Evolutionary conservation across 2,797 vertebrate species (phyloP).

Genomic region (Syngnathus acus): DNA sequence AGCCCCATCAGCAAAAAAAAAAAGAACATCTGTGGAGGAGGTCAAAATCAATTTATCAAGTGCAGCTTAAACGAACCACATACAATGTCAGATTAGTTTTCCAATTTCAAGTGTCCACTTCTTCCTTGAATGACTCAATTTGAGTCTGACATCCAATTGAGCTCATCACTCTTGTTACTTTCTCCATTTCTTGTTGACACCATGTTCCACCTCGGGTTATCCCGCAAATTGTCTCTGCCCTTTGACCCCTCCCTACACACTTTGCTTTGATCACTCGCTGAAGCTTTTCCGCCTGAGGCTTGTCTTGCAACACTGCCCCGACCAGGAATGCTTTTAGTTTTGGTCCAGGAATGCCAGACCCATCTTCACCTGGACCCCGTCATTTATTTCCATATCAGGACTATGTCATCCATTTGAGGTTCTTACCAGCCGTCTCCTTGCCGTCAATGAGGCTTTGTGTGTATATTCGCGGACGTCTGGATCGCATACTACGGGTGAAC

Average conservation of each 20-base stretch:
- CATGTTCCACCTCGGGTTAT: slow-evolving; percentile 17
- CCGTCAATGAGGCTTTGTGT: slow-evolving; percentile 78
- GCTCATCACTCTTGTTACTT: slow-evolving; percentile 12
- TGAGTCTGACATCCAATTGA: slow-evolving; percentile 17
- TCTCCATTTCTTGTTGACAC: slow-evolving; percentile 15
- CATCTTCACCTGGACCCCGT: slow-evolving; percentile 20
- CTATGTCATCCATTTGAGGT: background rate
- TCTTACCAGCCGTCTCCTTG: slow-evolving; percentile 14
- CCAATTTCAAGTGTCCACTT: slow-evolving; percentile 5
- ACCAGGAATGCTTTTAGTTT: slow-evolving; percentile 8
- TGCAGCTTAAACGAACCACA: no score
- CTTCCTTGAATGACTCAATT: slow-evolving; percentile 6
- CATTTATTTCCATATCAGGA: slow-evolving; percentile 19
- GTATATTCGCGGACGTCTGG: slow-evolving; percentile 64
- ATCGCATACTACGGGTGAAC: slow-evolving; percentile 57
- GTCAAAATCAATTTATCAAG: no score
- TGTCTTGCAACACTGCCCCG: slow-evolving; percentile 4
- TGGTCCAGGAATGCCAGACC: slow-evolving; percentile 12
- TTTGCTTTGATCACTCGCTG: slow-evolving; percentile 27
- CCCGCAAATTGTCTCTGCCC: slow-evolving; percentile 13
- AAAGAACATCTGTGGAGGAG: no score
- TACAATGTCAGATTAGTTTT: background rate
- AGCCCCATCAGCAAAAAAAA: no score
- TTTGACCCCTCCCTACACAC: slow-evolving; percentile 18
- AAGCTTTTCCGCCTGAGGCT: slow-evolving; percentile 8